phyloP scores from a whole-genome alignment of 1,140 invertebrate species.

The Brachionus koreanus region DNA sequence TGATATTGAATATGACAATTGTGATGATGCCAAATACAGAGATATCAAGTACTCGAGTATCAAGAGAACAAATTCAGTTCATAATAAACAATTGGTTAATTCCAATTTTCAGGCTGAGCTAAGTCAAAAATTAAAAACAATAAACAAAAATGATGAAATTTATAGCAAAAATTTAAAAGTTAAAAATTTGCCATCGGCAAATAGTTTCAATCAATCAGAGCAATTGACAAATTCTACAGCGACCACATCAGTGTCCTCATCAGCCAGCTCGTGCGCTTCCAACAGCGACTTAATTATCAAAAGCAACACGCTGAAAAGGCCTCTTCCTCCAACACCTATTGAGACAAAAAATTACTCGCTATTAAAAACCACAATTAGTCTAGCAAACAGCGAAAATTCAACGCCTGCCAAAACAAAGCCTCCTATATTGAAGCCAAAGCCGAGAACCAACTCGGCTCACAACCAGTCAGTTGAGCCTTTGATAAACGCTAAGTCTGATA shows the following conservation, averaged over 20 bases:
- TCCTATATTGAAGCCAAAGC: constrained; percentile 1
- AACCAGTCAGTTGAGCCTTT: constrained; percentile 25
- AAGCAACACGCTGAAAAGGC: neutral
- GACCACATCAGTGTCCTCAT: constrained; percentile 33
- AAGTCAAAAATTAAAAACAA: constrained; percentile 41
- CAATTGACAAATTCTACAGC: constrained; percentile 32
- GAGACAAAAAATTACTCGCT: constrained; percentile 30
- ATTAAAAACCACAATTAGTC: neutral
- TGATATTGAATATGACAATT: constrained; percentile 7
- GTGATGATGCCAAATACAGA: neutral
- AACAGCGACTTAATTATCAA: constrained; percentile 28
- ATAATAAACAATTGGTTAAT: neutral
- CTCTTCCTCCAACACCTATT: neutral
- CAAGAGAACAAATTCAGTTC: neutral
- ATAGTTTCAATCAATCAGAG: constrained; percentile 25
- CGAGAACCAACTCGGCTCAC: constrained; percentile 9
- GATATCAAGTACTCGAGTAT: constrained; percentile 22
- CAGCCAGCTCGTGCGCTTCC: constrained; percentile 21
- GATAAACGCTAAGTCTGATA: neutral
- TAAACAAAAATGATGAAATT: constrained; percentile 28
- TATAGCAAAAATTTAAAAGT: constrained; percentile 38
- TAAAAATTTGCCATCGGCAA: neutral
- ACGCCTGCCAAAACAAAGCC: neutral
- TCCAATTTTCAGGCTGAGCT: constrained; percentile 10
- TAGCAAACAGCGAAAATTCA: neutral